phyloP scores from a whole-genome alignment of 1,140 invertebrate genomes.

The Magallana gigas region DNA sequence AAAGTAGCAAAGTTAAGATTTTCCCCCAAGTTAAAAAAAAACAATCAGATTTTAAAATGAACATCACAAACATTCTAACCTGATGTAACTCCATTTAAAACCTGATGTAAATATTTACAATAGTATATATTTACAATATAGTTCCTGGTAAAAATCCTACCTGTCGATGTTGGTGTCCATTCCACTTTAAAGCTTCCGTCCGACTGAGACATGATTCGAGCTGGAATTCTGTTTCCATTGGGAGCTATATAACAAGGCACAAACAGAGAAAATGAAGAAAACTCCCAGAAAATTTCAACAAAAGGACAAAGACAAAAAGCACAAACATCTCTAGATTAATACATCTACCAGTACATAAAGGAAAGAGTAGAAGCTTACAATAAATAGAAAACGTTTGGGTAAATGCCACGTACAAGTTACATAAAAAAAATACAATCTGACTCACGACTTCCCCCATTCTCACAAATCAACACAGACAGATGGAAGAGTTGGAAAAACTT shows the following conservation, averaged over 20 bases:
- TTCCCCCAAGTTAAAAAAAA: neutral
- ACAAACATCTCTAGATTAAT: neutral
- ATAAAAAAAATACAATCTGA: neutral
- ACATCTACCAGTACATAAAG: neutral
- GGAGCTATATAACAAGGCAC: constrained; percentile 83
- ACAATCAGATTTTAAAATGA: neutral
- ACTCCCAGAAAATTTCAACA: neutral
- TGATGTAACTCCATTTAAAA: too few relatives aligned
- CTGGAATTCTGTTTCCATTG: constrained; percentile 92
- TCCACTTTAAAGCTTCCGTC: constrained; percentile 77
- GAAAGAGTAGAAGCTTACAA: neutral
- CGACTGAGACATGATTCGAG: constrained; percentile 78
- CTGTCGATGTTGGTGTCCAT: constrained; percentile 75
- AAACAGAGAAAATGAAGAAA: neutral
- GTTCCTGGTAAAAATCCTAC: constrained; percentile 57
- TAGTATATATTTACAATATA: neutral
- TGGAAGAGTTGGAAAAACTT: neutral
- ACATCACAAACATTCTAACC: too few relatives aligned
- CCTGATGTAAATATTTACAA: too few relatives aligned
- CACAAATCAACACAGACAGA: constrained; percentile 25
- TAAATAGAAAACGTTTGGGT: neutral
- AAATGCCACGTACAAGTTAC: neutral
- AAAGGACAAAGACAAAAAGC: neutral
- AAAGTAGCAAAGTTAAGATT: too few relatives aligned
- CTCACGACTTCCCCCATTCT: neutral